Conservation (phyloP, 1,140 invertebrate species). For the Lepidostoma basale region DNA sequence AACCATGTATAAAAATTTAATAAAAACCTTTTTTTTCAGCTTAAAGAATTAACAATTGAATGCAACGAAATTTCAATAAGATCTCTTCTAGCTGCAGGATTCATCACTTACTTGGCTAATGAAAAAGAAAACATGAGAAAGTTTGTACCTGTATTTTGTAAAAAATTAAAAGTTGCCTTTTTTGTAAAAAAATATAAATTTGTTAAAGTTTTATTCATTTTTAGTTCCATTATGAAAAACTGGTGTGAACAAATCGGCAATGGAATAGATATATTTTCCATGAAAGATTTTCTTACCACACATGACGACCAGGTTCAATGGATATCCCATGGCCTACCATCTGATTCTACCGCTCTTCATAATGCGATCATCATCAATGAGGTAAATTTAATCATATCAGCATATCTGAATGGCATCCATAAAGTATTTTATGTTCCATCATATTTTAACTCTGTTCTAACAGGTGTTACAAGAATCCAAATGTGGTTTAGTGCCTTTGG, state of each 20-base stretch:
- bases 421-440: neutral
- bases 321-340: constrained; percentile 84
- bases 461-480: constrained; percentile 54
- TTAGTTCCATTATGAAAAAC: constrained; percentile 60
- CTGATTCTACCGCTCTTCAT: constrained; percentile 79
- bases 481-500: constrained; percentile 68
- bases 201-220: constrained; percentile 41
- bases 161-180: neutral
- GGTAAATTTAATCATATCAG: constrained; percentile 54
- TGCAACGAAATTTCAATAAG: constrained; percentile 67
- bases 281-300: constrained; percentile 73
- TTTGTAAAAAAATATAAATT: constrained; percentile 6
- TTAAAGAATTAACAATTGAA: constrained; percentile 65
- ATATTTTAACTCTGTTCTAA: constrained; percentile 38
- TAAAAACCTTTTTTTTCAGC: constrained; percentile 54
- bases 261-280: constrained; percentile 63
- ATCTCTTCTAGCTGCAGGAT: constrained; percentile 75
- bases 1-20: too few relatives aligned
- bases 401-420: neutral
- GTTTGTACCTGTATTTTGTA: constrained; percentile 48
- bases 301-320: constrained; percentile 86
- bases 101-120: constrained; percentile 76
- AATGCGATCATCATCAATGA: constrained; percentile 82
- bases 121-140: constrained; percentile 71
- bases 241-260: constrained; percentile 66